A percentile compares a stretch with the other conserved stretches of the same genome.
phyloP scores from a whole-genome alignment of 92 coral and sea anemone species.

The Epizoanthus stellaris region DNA sequence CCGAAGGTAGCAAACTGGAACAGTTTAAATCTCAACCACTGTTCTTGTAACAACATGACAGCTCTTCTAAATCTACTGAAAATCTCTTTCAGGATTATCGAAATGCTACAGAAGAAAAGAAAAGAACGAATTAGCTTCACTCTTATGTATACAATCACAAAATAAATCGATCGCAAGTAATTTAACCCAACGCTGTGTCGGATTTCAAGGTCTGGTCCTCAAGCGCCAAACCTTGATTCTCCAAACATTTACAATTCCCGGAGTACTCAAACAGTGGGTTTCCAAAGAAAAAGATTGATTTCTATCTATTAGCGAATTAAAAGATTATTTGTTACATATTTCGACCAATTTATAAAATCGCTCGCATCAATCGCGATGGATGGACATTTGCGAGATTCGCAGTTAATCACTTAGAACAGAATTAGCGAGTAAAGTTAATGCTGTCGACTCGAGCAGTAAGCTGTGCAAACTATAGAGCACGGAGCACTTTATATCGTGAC shows the following conservation, averaged over 20 bases:
- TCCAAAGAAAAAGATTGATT: background rate
- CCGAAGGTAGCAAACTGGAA: background rate
- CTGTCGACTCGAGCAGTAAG: slow-evolving; percentile 12
- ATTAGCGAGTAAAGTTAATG: slow-evolving; percentile 9
- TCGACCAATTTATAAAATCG: slow-evolving; percentile 4
- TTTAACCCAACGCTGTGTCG: slow-evolving; percentile 9
- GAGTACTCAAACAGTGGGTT: background rate
- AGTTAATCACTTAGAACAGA: slow-evolving; percentile 21
- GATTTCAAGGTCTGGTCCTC: slow-evolving; percentile 25
- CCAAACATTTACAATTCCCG: background rate
- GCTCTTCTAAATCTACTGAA: background rate
- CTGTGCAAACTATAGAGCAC: background rate
- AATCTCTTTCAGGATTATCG: slow-evolving; percentile 7
- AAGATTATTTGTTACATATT: background rate
- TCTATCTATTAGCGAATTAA: background rate
- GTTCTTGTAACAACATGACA: background rate
- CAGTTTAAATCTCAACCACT: background rate
- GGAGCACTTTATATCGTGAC: background rate
- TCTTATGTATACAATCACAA: background rate
- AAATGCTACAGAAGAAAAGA: background rate
- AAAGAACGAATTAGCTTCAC: slow-evolving; percentile 11
- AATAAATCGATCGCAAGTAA: background rate
- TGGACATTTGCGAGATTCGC: background rate
- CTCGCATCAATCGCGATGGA: slow-evolving; percentile 11
- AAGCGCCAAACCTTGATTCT: background rate